phyloP scores from a whole-genome alignment of 2,113 vertebrate genomes.

The Scolopax mira region DNA sequence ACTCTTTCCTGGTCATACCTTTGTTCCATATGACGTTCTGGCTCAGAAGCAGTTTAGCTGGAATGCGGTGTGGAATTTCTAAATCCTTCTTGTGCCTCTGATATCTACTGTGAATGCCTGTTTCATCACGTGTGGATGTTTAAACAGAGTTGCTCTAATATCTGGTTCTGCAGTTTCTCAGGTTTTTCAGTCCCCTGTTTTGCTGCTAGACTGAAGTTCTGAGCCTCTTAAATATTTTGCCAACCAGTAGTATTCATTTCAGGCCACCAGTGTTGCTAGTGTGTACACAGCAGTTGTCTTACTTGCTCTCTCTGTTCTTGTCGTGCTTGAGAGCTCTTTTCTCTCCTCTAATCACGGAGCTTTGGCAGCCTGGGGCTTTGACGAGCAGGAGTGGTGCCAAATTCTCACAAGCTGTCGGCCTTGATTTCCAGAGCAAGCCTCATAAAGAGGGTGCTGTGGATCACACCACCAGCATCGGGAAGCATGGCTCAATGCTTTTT shows the following conservation, averaged over 20 bases:
- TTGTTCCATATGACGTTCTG: background rate
- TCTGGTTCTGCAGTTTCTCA: background rate
- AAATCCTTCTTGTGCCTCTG: background rate
- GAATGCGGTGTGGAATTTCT: background rate
- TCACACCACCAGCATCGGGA: background rate
- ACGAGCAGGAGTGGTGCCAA: background rate
- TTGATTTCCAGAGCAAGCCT: background rate
- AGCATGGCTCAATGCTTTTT: background rate
- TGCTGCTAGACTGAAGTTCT: background rate
- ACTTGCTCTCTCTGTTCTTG: background rate
- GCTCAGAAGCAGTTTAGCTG: background rate
- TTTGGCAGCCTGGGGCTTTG: background rate
- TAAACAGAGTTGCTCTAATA: background rate
- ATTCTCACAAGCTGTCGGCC: background rate
- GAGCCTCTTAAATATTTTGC: background rate
- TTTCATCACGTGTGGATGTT: background rate
- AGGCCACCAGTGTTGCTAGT: background rate
- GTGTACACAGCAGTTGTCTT: background rate
- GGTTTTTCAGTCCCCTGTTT: background rate
- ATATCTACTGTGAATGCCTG: background rate
- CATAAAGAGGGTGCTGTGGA: background rate
- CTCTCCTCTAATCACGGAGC: background rate
- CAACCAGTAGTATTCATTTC: background rate
- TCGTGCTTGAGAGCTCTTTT: slow-evolving; percentile 2
- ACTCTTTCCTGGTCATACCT: background rate